Evolutionary conservation across 2,888 invertebrate species (phyloP).

Genomic region (Lasioglossum pauxillum): DNA sequence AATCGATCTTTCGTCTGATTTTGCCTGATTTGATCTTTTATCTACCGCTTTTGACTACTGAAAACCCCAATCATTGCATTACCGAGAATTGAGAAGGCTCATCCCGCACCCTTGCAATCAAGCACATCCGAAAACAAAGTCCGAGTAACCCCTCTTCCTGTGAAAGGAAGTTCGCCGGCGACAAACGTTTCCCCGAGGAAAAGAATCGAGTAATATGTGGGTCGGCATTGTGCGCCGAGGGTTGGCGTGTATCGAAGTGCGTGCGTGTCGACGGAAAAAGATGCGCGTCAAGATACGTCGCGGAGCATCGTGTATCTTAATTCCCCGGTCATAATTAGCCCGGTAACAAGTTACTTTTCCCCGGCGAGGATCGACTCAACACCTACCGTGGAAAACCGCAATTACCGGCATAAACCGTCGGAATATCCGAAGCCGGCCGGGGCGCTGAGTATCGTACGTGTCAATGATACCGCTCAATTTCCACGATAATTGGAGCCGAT

Average conservation of each 20-base stretch:
- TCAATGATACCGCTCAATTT: constrained; percentile 68
- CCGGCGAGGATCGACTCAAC: constrained; percentile 46
- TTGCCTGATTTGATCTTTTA: too few species aligned
- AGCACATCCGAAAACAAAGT: background rate
- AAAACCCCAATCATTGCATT: too few species aligned
- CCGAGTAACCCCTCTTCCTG: background rate
- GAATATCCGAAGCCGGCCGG: constrained; percentile 15
- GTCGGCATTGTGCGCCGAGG: background rate
- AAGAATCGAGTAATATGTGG: background rate
- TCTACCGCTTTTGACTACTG: too few species aligned
- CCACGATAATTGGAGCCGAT: constrained; percentile 70
- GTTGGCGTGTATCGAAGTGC: constrained; percentile 43
- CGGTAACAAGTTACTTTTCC: constrained; percentile 51
- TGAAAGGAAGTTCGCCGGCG: background rate
- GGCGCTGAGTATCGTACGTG: constrained; percentile 48
- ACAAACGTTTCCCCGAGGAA: background rate
- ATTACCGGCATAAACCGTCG: constrained; percentile 45
- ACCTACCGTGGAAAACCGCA: constrained; percentile 57
- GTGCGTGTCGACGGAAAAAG: constrained; percentile 45
- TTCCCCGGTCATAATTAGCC: constrained; percentile 45
- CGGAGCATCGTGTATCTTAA: constrained; percentile 36
- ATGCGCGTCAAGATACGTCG: constrained; percentile 54
- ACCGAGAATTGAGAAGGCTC: too few species aligned
- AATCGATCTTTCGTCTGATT: too few species aligned
- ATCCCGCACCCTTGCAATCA: too few species aligned